These are phyloP conservation scores for Mustela nigripes DNA, from an alignment of 2,113 vertebrate genomes.

Conservation along the genomic window DNA sequence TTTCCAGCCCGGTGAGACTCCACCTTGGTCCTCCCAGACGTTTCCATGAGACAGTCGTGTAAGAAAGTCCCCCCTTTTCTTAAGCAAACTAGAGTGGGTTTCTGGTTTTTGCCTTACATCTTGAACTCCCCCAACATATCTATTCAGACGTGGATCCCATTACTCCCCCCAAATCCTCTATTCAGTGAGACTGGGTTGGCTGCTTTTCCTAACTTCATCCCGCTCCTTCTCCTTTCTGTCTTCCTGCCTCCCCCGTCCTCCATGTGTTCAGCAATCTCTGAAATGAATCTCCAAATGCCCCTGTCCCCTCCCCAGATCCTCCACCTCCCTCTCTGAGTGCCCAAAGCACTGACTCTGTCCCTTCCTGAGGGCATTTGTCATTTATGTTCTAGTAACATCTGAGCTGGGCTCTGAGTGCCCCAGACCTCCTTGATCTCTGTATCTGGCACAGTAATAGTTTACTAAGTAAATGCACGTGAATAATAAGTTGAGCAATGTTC, in stretches of 20 bases:
- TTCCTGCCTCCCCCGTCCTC: not conserved
- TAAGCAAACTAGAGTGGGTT: not conserved
- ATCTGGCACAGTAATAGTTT: not conserved
- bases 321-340: not conserved
- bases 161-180: not conserved
- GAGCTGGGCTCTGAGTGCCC: not conserved
- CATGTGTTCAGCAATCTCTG: not conserved
- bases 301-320: not conserved
- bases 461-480: conserved; percentile 7
- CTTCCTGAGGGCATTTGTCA: not conserved
- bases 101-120: not conserved
- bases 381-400: not conserved
- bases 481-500: conserved; percentile 75
- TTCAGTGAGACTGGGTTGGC: not conserved
- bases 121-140: not conserved
- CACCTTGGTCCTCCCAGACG: not conserved
- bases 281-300: not conserved
- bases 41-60: not conserved
- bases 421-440: not conserved
- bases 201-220: not conserved
- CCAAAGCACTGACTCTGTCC: not conserved
- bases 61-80: not conserved
- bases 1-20: not conserved
- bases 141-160: not conserved
- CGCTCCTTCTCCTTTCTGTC: not conserved